Evolutionary conservation across 2,113 vertebrate species (phyloP).

Genomic region (Heterocephalus glaber): DNA sequence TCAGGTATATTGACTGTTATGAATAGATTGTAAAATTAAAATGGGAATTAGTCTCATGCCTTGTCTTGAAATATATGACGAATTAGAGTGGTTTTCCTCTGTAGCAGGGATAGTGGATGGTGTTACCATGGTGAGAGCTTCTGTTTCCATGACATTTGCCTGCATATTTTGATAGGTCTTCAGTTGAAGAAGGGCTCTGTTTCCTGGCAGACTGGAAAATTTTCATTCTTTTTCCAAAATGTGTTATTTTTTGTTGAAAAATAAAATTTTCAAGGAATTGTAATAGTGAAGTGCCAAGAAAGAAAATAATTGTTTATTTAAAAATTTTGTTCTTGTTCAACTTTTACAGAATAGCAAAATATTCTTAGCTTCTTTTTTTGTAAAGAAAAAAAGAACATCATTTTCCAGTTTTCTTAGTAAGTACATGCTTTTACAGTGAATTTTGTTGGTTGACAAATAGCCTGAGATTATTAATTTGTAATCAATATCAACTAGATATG

Average conservation of each 20-base stretch:
- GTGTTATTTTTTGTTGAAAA: slow-evolving; percentile 58
- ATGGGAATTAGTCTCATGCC: slow-evolving; percentile 79
- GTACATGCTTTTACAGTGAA: slow-evolving; percentile 33
- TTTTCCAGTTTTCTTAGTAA: slow-evolving; percentile 66
- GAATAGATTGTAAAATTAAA: slow-evolving; percentile 80
- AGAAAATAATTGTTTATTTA: slow-evolving; percentile 57
- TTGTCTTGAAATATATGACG: slow-evolving; percentile 80
- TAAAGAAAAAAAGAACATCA: not conserved
- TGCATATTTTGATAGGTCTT: slow-evolving; percentile 85
- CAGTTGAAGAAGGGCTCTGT: slow-evolving; percentile 80
- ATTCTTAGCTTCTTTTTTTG: slow-evolving; percentile 49
- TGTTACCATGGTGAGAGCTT: slow-evolving; percentile 89
- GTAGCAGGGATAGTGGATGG: slow-evolving; percentile 78
- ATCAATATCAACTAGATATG: not conserved
- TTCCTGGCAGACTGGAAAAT: slow-evolving; percentile 76
- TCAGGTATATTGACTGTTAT: slow-evolving; percentile 75
- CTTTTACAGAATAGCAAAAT: slow-evolving; percentile 53
- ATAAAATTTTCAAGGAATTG: slow-evolving; percentile 62
- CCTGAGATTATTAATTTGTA: slow-evolving; percentile 50
- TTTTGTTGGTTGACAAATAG: slow-evolving; percentile 67
- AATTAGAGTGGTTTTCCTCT: slow-evolving; percentile 79
- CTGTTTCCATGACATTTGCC: slow-evolving; percentile 89
- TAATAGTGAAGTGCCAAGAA: slow-evolving; percentile 53
- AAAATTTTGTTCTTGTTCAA: slow-evolving; percentile 32
- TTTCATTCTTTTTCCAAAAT: slow-evolving; percentile 75